Evolutionary conservation across 2,888 invertebrate genomes (phyloP).

Genomic region (Congeria kusceri): DNA sequence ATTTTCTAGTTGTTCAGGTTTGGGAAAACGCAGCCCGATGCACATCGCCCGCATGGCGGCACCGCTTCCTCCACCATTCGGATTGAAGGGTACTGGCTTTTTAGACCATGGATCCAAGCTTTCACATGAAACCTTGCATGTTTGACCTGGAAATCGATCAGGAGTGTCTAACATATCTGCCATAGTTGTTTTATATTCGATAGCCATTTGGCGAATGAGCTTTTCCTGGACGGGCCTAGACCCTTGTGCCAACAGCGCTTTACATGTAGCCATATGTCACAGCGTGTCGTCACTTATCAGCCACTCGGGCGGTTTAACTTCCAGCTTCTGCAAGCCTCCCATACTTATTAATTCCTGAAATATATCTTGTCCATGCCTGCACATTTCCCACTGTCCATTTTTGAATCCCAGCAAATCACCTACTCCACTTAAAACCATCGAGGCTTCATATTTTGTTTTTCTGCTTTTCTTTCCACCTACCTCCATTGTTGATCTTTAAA

Average conservation of each 20-base stretch:
- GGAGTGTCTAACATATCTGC: no score
- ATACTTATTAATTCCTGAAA: slow-evolving; percentile 73
- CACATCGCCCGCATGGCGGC: slow-evolving; percentile 84
- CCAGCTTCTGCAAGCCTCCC: slow-evolving; percentile 78
- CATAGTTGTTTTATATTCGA: slow-evolving; percentile 76
- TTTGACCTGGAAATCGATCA: slow-evolving; percentile 53
- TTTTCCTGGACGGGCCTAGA: slow-evolving; percentile 48
- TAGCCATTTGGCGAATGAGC: slow-evolving; percentile 63
- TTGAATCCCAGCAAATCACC: no score
- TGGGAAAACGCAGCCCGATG: no score
- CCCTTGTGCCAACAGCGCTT: slow-evolving; percentile 58
- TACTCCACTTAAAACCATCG: no score
- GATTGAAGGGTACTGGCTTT: no score
- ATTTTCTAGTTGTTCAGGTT: slow-evolving; percentile 74
- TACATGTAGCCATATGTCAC: slow-evolving; percentile 83
- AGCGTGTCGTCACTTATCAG: no score
- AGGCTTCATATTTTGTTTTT: no score
- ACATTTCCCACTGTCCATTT: slow-evolving; percentile 83
- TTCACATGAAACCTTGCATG: slow-evolving; percentile 12
- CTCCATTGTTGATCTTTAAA: no score
- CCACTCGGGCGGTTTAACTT: slow-evolving; percentile 73
- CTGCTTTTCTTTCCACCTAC: no score
- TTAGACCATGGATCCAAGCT: slow-evolving; percentile 29
- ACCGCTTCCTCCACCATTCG: slow-evolving; percentile 82
- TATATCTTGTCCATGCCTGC: slow-evolving; percentile 72